phyloP scores from a whole-genome alignment of 2,797 vertebrate genomes.

The Semaprochilodus insignis region DNA sequence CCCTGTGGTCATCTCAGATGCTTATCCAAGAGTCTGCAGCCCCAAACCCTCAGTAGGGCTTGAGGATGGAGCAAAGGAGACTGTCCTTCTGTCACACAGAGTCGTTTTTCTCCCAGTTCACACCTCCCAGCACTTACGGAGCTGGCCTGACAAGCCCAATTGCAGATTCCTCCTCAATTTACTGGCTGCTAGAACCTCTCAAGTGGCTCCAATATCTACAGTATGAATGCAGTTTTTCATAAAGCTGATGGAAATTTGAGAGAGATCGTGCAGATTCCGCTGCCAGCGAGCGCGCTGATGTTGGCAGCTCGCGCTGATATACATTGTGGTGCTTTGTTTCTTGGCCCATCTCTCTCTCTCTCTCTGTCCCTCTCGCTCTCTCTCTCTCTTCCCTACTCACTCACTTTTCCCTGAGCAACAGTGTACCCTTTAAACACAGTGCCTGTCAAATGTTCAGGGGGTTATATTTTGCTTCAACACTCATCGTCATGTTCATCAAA shows the following conservation, averaged over 20 bases:
- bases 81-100: not conserved
- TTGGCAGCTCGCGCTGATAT: slow-evolving; percentile 64
- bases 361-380: not conserved
- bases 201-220: slow-evolving; percentile 69
- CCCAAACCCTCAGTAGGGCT: slow-evolving; percentile 4
- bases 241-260: slow-evolving; percentile 60
- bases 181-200: slow-evolving; percentile 61
- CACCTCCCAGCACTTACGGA: slow-evolving; percentile 2
- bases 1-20: not conserved
- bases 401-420: slow-evolving; percentile 23
- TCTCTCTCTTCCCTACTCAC: not conserved
- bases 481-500: too few relatives aligned
- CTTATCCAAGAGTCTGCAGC: not conserved
- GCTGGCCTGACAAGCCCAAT: slow-evolving; percentile 9
- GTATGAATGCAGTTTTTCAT: slow-evolving; percentile 62
- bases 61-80: slow-evolving; percentile 16
- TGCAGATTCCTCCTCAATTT: slow-evolving; percentile 61
- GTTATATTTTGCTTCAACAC: too few relatives aligned
- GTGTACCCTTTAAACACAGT: not conserved
- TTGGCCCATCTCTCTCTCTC: slow-evolving; percentile 18
- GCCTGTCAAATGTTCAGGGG: too few relatives aligned
- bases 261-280: slow-evolving; percentile 57
- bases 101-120: not conserved
- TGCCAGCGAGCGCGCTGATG: slow-evolving; percentile 66
- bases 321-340: slow-evolving; percentile 2